Percentiles rank a stretch among this genome's conserved stretches.
Conservation (phyloP, 2,888 invertebrate species). For the Anticlea derivata region DNA sequence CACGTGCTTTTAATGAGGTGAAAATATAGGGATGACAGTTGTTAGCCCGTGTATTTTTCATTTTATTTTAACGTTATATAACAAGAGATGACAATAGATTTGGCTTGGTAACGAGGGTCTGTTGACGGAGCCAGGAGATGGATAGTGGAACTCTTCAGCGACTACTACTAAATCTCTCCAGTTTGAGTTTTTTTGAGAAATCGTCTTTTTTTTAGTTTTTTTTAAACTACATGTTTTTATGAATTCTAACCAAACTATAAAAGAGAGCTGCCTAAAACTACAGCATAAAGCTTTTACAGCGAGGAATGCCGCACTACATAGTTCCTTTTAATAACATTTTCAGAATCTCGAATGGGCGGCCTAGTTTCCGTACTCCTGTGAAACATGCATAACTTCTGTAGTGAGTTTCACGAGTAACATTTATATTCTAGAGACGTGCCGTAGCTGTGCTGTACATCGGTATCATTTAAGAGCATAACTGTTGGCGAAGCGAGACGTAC, state of each 20-base stretch:
- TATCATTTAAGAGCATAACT: slow-evolving; percentile 33
- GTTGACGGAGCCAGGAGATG: too few species aligned
- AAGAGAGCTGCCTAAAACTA: neutral
- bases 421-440: slow-evolving; percentile 19
- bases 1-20: neutral
- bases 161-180: too few species aligned
- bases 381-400: slow-evolving; percentile 22
- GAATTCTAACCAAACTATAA: too few species aligned
- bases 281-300: slow-evolving; percentile 5
- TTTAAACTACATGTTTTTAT: too few species aligned
- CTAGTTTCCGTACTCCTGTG: slow-evolving; percentile 22
- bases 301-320: slow-evolving; percentile 12
- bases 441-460: neutral
- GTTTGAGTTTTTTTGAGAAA: too few species aligned
- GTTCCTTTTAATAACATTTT: slow-evolving; percentile 24
- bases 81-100: too few species aligned
- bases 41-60: too few species aligned
- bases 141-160: too few species aligned
- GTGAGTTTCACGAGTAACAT: slow-evolving; percentile 17
- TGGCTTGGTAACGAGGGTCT: too few species aligned
- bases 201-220: too few species aligned
- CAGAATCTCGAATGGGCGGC: slow-evolving; percentile 20
- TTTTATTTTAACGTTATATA: too few species aligned
- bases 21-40: too few species aligned
- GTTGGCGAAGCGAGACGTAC: slow-evolving; percentile 38